Conservation (phyloP, 2,113 vertebrate genomes). For the Toxotes jaculatrix region DNA sequence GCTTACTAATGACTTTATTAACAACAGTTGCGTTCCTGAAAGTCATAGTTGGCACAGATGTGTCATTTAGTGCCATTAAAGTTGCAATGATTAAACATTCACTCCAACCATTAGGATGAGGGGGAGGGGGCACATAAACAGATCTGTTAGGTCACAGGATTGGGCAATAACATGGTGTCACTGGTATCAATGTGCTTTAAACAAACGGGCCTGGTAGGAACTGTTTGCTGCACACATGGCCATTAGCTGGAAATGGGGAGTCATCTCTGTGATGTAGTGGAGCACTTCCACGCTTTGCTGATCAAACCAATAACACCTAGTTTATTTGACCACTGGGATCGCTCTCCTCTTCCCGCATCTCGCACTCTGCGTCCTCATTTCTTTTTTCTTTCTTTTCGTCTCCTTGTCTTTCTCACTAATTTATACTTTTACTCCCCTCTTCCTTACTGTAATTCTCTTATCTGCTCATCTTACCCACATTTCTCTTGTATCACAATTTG, state of each 20-base stretch:
- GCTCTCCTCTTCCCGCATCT: neutral
- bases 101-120: slow-evolving; percentile 20
- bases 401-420: neutral
- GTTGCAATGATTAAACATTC: slow-evolving; percentile 68
- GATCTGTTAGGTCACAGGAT: slow-evolving; percentile 27
- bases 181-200: slow-evolving; percentile 28
- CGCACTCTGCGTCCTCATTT: neutral
- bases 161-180: slow-evolving; percentile 25
- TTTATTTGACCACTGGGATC: slow-evolving; percentile 71
- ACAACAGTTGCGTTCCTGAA: slow-evolving; percentile 60
- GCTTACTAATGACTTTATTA: slow-evolving; percentile 69
- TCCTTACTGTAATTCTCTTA: slow-evolving; percentile 37
- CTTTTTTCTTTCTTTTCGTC: neutral
- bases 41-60: slow-evolving; percentile 67
- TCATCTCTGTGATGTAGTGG: slow-evolving; percentile 63
- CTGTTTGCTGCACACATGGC: slow-evolving; percentile 35
- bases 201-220: slow-evolving; percentile 1
- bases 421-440: slow-evolving; percentile 5
- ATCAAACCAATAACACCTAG: slow-evolving; percentile 73
- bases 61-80: slow-evolving; percentile 68
- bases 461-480: slow-evolving; percentile 50
- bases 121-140: neutral
- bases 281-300: slow-evolving; percentile 69
- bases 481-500: slow-evolving; percentile 54
- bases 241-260: slow-evolving; percentile 64